Conservation (phyloP, 92 coral and sea anemone species). For the Porites cylindrica region DNA sequence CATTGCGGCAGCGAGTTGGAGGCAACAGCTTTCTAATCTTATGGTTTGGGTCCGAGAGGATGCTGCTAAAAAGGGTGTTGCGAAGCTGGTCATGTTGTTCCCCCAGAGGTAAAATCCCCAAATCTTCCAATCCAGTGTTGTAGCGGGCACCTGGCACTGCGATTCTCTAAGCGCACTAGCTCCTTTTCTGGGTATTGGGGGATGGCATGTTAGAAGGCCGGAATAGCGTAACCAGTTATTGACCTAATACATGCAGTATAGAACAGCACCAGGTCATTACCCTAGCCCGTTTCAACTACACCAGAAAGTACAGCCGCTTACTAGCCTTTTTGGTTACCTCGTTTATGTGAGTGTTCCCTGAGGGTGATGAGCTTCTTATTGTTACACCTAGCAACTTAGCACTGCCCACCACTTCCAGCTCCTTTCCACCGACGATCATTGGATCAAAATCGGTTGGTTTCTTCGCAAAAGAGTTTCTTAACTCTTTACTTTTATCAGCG, state of each 20-base stretch:
- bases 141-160: neutral
- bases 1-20: too few relatives aligned
- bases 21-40: too few relatives aligned
- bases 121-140: too few relatives aligned
- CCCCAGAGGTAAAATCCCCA: neutral
- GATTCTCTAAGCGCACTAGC: constrained; percentile 58
- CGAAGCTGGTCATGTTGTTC: neutral
- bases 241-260: neutral
- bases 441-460: constrained; percentile 7
- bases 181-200: constrained; percentile 42
- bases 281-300: neutral
- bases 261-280: too few relatives aligned
- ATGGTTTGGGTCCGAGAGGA: neutral
- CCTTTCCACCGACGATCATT: constrained; percentile 28
- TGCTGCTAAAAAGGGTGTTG: neutral
- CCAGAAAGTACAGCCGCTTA: neutral
- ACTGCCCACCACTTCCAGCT: constrained; percentile 13
- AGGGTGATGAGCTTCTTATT: neutral
- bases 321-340: neutral
- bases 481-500: constrained; percentile 14
- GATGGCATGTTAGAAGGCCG: constrained; percentile 42
- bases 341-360: constrained; percentile 8
- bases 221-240: constrained; percentile 20
- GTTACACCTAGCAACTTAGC: constrained; percentile 24
- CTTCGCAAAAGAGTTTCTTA: constrained; percentile 1